Evolutionary conservation across 2,888 invertebrate species (phyloP).

Genomic region (Cheilosia urbana): DNA sequence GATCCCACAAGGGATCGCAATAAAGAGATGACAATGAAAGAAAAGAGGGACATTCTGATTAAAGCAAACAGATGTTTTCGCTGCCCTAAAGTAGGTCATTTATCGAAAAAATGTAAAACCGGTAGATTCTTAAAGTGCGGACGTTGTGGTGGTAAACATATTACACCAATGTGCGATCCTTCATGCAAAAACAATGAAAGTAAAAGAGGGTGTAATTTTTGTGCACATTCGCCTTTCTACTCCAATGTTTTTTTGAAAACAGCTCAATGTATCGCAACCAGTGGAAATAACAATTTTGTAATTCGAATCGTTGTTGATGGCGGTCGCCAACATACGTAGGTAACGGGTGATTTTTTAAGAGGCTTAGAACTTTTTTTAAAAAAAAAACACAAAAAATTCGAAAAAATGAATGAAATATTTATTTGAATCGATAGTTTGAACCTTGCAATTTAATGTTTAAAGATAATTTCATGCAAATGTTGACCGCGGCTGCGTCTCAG

Average conservation of each 20-base stretch:
- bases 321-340: too few species aligned
- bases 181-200: background rate
- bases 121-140: constrained; percentile 16
- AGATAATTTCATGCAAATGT: too few species aligned
- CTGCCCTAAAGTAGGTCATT: constrained; percentile 11
- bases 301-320: too few species aligned
- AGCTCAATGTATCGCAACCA: too few species aligned
- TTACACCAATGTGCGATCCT: constrained; percentile 24
- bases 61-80: constrained; percentile 35
- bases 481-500: too few species aligned
- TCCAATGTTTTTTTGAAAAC: constrained; percentile 1
- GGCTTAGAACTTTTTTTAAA: too few species aligned
- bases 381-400: too few species aligned
- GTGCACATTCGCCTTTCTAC: background rate
- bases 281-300: too few species aligned
- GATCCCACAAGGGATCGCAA: background rate
- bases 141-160: constrained; percentile 25
- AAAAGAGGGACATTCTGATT: background rate
- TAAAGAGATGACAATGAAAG: constrained; percentile 1
- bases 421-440: too few species aligned
- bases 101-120: constrained; percentile 27
- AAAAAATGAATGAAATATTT: too few species aligned
- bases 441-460: too few species aligned
- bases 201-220: background rate
- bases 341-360: too few species aligned